Evolutionary conservation across 2,888 invertebrate genomes (phyloP).

Genomic region (Pomacea canaliculata): DNA sequence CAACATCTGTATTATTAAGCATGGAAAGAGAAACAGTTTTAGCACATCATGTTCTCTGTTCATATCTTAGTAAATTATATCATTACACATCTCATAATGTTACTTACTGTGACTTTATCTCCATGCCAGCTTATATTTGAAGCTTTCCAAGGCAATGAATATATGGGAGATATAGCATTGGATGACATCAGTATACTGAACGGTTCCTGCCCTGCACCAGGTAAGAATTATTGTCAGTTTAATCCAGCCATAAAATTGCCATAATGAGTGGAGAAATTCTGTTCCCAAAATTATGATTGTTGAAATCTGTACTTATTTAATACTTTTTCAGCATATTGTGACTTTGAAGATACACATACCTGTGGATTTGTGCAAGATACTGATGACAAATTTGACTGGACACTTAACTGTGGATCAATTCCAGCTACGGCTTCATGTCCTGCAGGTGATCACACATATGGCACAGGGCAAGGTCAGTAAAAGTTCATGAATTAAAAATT

Average conservation of each 20-base stretch:
- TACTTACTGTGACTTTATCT: too few relatives aligned
- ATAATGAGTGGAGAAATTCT: too few relatives aligned
- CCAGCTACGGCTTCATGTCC: slow-evolving; percentile 51
- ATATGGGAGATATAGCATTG: slow-evolving; percentile 64
- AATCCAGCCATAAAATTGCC: too few relatives aligned
- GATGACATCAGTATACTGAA: slow-evolving; percentile 63
- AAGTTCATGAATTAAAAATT: too few relatives aligned
- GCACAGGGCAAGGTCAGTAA: slow-evolving; percentile 50
- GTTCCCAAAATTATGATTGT: background rate
- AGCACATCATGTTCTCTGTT: too few relatives aligned
- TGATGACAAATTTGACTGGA: slow-evolving; percentile 52
- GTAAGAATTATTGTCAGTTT: slow-evolving; percentile 28
- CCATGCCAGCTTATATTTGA: slow-evolving; percentile 62
- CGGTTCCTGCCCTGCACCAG: slow-evolving; percentile 51
- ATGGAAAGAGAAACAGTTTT: too few relatives aligned
- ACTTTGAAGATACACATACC: slow-evolving; percentile 55
- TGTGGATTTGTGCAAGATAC: slow-evolving; percentile 45
- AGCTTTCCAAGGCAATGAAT: slow-evolving; percentile 56
- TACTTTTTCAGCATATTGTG: slow-evolving; percentile 47
- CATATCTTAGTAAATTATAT: too few relatives aligned
- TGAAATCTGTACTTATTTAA: background rate
- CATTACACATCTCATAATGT: too few relatives aligned
- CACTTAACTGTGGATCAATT: slow-evolving; percentile 42
- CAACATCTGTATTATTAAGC: too few relatives aligned
- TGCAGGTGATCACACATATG: slow-evolving; percentile 61